These are phyloP conservation scores for Drosophila ezoana DNA, from an alignment of 2,888 invertebrate genomes.

Conservation along the genomic window DNA sequence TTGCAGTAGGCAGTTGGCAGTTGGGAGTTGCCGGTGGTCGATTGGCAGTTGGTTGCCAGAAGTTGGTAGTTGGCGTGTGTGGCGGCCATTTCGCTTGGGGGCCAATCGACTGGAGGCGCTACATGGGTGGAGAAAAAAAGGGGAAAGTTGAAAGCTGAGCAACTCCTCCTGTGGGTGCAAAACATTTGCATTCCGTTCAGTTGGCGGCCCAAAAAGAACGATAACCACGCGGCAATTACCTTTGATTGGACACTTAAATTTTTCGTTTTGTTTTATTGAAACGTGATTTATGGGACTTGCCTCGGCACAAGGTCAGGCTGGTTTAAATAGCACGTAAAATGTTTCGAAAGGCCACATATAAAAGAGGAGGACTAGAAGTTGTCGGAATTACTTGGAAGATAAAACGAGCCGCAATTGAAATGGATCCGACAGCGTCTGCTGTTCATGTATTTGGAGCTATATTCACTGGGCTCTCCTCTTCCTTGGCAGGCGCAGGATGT, in stretches of 20 bases:
- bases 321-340: conserved; percentile 11
- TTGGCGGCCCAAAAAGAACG: conserved; percentile 33
- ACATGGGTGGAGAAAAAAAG: conserved; percentile 17
- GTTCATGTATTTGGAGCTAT: neutral
- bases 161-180: conserved; percentile 19
- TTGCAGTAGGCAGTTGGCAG: conserved; percentile 6
- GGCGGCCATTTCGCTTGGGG: conserved; percentile 63
- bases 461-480: neutral
- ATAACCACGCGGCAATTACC: conserved; percentile 63
- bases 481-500: too few relatives aligned
- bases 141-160: conserved; percentile 19
- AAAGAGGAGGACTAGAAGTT: neutral
- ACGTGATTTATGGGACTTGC: conserved; percentile 53
- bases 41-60: conserved; percentile 44
- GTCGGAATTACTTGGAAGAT: neutral
- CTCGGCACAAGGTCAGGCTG: conserved; percentile 46
- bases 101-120: conserved; percentile 19
- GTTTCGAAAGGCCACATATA: neutral
- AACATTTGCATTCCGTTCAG: conserved; percentile 44
- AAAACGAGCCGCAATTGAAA: neutral
- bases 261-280: conserved; percentile 61
- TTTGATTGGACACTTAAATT: conserved; percentile 77
- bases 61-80: conserved; percentile 72
- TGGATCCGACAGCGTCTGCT: too few relatives aligned
- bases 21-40: conserved; percentile 37